These are phyloP conservation scores for Otolemur crassicaudatus DNA, from an alignment of 2,797 vertebrate species.

Conservation along the genomic window DNA sequence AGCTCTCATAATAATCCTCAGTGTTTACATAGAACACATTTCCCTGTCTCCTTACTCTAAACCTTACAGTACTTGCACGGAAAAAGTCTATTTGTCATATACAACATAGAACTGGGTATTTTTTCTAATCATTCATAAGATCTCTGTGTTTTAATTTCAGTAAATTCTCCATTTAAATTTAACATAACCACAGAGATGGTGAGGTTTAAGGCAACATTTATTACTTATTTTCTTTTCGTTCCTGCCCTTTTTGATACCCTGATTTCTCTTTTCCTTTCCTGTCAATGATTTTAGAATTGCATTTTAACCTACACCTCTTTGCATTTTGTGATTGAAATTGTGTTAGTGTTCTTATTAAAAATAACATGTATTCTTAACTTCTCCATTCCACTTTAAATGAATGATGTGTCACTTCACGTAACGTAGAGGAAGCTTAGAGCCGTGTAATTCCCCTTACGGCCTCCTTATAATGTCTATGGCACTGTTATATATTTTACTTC, in stretches of 20 bases:
- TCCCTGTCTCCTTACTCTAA: neutral
- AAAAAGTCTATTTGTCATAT: neutral
- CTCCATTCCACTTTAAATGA: neutral
- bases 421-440: neutral
- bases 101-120: neutral
- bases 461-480: neutral
- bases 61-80: neutral
- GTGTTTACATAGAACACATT: neutral
- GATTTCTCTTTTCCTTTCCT: neutral
- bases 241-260: neutral
- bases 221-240: neutral
- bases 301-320: neutral
- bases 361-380: neutral
- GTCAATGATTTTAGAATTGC: neutral
- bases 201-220: neutral
- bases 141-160: neutral
- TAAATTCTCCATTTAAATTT: constrained; percentile 3
- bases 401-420: neutral
- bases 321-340: neutral
- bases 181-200: neutral
- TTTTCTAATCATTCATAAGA: neutral
- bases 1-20: neutral
- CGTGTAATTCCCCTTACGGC: neutral
- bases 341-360: neutral
- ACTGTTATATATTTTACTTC: neutral